Evolutionary conservation across 2,113 vertebrate species (phyloP), one percentile per base, ranked within the genome.

Genomic region (Tenebrosternarchus preto): DNA sequence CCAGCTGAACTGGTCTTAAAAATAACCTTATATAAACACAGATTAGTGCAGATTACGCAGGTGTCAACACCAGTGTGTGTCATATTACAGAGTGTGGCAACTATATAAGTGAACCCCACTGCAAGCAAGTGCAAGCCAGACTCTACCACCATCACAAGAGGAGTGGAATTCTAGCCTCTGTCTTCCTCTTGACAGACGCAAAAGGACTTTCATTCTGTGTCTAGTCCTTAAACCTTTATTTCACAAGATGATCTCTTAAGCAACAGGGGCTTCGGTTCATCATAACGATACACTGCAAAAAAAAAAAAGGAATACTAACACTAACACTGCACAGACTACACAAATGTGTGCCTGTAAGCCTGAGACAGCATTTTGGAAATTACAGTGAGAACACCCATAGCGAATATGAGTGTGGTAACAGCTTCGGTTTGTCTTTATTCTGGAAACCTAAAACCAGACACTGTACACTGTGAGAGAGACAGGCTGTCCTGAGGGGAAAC

Each of bases 401-500:
- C 16, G 29, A 50, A 66, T 46, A 72, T 84, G 64, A 83, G 82
- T 80, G 73, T 70, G 57, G 33, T 76, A 84, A 68, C 72, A 85
- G 87, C 83, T 84, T 80, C 78, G 11, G 79, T 82, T 63, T 73
- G 46, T 83, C 73, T 69, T 78, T 82, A 85, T 76, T 66, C 36
- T 43, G 82, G 83, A 90, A 85, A 92, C 91, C 81, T 64, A 90
- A 91, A 91, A 83, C 86, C 88, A 73, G 33, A 75, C 66, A 76
- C 17, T 5, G 73, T 82, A 84, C 53, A 80, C 89, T 87, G 85
- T 85, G 36, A 87, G 89, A 92, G 89, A 90, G 90, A 89, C 87
- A 89, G 89, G 88, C 73, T 74, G 72, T 63, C 91, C 84, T 83
- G 1, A 66, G 85, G 89, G 82, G 86, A 85, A 82, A 85, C 77